These are phyloP conservation scores for Amiota mariae DNA, from an alignment of 2,888 invertebrate species.

Conservation along the genomic window DNA sequence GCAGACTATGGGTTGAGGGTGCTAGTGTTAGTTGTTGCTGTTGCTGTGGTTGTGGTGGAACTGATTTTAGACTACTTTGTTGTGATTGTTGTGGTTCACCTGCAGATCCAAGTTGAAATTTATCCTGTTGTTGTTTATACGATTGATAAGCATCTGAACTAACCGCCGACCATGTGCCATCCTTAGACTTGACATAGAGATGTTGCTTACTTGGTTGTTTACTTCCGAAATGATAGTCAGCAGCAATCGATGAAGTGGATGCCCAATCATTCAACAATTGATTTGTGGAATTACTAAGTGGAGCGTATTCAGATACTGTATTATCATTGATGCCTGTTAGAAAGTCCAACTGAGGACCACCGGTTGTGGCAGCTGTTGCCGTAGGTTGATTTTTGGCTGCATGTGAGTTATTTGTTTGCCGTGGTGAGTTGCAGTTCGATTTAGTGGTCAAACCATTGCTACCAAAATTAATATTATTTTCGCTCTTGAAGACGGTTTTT, in stretches of 20 bases:
- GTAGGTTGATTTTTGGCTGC: conserved; percentile 24
- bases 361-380: conserved; percentile 25
- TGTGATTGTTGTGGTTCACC: conserved; percentile 51
- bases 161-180: conserved; percentile 72
- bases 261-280: conserved; percentile 70
- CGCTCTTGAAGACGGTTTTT: conserved; percentile 71
- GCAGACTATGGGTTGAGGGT: conserved; percentile 49
- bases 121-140: conserved; percentile 65
- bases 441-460: conserved; percentile 51
- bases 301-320: conserved; percentile 59
- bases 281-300: conserved; percentile 68
- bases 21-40: conserved; percentile 39
- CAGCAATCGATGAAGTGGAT: conserved; percentile 66
- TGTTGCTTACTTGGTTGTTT: conserved; percentile 72
- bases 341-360: conserved; percentile 58
- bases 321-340: conserved; percentile 53
- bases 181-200: conserved; percentile 73
- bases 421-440: conserved; percentile 13
- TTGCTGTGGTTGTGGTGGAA: conserved; percentile 22
- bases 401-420: conserved; percentile 22
- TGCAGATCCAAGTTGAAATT: conserved; percentile 53
- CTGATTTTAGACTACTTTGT: conserved; percentile 37
- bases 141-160: conserved; percentile 71
- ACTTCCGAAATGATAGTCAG: conserved; percentile 67
- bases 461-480: conserved; percentile 70